Percentiles rank a stretch among this genome's conserved stretches.
Conservation (phyloP, 1,140 invertebrate genomes). For the Grapholita molesta region DNA sequence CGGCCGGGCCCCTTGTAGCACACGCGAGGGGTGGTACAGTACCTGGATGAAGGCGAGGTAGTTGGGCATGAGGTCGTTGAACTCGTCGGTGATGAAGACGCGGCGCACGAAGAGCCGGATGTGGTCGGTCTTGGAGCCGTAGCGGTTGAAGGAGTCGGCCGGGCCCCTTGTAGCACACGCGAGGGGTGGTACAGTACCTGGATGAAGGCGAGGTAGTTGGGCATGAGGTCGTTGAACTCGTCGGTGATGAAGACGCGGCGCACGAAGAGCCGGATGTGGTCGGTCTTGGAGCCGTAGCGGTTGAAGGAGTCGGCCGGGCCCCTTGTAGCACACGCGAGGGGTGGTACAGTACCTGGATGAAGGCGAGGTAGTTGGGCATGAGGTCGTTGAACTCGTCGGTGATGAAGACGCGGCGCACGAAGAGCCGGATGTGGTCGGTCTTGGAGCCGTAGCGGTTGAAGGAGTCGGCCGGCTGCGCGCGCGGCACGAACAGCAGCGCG, state of each 20-base stretch:
- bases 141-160: slow-evolving; percentile 80
- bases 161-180: too few relatives aligned
- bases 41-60: slow-evolving; percentile 73
- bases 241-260: too few relatives aligned
- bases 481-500: slow-evolving; percentile 95
- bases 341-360: slow-evolving; percentile 79
- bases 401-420: slow-evolving; percentile 98
- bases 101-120: slow-evolving; percentile 94
- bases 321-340: too few relatives aligned
- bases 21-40: too few relatives aligned
- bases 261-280: too few relatives aligned
- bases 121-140: slow-evolving; percentile 93
- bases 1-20: too few relatives aligned
- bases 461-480: slow-evolving; percentile 92
- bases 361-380: slow-evolving; percentile 98
- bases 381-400: slow-evolving; percentile 99
- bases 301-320: too few relatives aligned
- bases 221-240: slow-evolving; percentile 47
- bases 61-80: slow-evolving; percentile 98
- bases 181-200: too few relatives aligned
- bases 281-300: background rate
- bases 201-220: too few relatives aligned
- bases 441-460: slow-evolving; percentile 98
- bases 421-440: slow-evolving; percentile 96
- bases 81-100: slow-evolving; percentile 98